Percentiles rank a stretch among this genome's conserved stretches.
These are phyloP conservation scores for Archips xylosteana DNA, from an alignment of 2,888 invertebrate species.

Conservation along the genomic window DNA sequence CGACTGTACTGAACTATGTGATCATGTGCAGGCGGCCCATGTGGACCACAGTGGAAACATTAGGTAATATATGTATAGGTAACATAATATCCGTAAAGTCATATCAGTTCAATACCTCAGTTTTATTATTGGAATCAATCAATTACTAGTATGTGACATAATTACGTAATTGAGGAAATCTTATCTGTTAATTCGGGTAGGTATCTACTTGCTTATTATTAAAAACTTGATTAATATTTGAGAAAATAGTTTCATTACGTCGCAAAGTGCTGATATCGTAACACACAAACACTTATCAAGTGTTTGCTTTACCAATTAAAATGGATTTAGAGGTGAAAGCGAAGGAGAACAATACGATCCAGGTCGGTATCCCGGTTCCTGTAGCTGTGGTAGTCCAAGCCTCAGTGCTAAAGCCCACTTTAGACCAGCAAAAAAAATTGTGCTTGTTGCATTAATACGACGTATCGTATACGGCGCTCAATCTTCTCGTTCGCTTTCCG, in stretches of 20 bases:
- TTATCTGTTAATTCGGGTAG: background rate
- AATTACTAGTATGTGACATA: background rate
- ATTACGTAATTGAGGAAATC: slow-evolving; percentile 1
- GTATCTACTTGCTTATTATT: background rate
- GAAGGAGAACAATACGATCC: background rate
- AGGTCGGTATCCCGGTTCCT: background rate
- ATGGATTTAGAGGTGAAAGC: background rate
- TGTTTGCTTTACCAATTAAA: background rate
- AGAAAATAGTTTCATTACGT: background rate
- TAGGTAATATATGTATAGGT: background rate
- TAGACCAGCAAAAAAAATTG: no score
- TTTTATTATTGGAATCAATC: background rate
- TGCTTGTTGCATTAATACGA: no score
- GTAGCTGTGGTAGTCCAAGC: no score
- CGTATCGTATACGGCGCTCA: no score
- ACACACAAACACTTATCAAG: background rate
- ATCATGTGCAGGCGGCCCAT: no score
- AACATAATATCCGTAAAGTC: background rate
- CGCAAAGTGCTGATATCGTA: background rate
- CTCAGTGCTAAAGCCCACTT: no score
- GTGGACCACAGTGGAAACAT: background rate
- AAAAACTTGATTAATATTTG: slow-evolving; percentile 1
- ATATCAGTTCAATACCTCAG: background rate
- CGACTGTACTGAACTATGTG: no score
- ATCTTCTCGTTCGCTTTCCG: no score